A percentile compares a stretch with the other conserved stretches of the same genome.
Conservation (phyloP, 2,888 invertebrate species). For the Priocnemis perturbator region DNA sequence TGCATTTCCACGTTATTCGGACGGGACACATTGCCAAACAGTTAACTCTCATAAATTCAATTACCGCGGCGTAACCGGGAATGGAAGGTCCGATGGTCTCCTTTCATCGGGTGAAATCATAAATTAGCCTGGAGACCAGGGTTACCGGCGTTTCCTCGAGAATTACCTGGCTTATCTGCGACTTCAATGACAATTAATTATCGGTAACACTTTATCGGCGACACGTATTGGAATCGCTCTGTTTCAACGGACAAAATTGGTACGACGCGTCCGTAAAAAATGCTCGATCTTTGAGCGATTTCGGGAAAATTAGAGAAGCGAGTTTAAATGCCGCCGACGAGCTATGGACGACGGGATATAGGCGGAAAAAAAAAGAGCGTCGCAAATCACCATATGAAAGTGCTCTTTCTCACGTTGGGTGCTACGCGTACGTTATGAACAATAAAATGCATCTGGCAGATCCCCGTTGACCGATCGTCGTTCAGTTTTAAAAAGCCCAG, state of each 20-base stretch:
- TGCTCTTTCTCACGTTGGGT: slow-evolving; percentile 35
- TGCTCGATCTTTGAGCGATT: slow-evolving; percentile 5
- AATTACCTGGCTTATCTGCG: slow-evolving; percentile 20
- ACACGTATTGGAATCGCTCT: neutral
- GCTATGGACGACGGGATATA: slow-evolving; percentile 43
- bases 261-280: neutral
- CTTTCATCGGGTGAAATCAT: slow-evolving; percentile 24
- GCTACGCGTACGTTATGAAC: slow-evolving; percentile 26
- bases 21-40: slow-evolving; percentile 38
- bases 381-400: slow-evolving; percentile 42
- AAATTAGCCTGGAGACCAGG: slow-evolving; percentile 21
- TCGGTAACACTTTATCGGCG: slow-evolving; percentile 1
- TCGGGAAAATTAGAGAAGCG: slow-evolving; percentile 30
- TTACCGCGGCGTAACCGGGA: slow-evolving; percentile 37
- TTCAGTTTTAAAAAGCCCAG: slow-evolving; percentile 41
- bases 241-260: neutral
- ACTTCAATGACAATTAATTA: slow-evolving; percentile 14
- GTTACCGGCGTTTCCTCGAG: slow-evolving; percentile 13
- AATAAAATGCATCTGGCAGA: slow-evolving; percentile 44
- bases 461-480: slow-evolving; percentile 33
- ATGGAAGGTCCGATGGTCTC: slow-evolving; percentile 25
- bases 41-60: slow-evolving; percentile 56
- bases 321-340: slow-evolving; percentile 42
- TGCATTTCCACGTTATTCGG: slow-evolving; percentile 48
- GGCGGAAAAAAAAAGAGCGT: slow-evolving; percentile 39